A percentile compares a stretch with the other conserved stretches of the same genome.
Conservation (phyloP, 2,888 invertebrate species). For the Plebejus argus region DNA sequence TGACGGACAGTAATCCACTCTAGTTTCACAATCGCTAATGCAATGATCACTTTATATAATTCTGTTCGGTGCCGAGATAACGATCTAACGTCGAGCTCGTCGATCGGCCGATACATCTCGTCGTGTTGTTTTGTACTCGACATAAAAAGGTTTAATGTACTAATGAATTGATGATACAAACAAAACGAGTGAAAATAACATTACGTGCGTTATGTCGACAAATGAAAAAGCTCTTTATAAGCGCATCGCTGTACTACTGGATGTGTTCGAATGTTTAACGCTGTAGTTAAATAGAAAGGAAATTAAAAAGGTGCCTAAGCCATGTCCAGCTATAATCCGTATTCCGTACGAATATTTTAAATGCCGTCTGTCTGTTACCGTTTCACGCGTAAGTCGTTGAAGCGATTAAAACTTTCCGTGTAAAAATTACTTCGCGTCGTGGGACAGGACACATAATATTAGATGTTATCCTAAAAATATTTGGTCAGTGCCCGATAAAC, state of each 20-base stretch:
- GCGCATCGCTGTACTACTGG: neutral
- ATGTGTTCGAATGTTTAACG: neutral
- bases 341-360: neutral
- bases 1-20: neutral
- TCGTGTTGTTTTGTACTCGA: neutral
- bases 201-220: neutral
- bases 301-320: neutral
- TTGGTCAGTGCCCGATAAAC: neutral
- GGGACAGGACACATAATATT: neutral
- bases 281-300: neutral
- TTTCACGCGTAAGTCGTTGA: neutral
- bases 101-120: neutral
- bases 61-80: neutral
- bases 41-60: slow-evolving; percentile 8
- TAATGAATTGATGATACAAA: slow-evolving; percentile 13
- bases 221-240: neutral
- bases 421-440: neutral
- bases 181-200: neutral
- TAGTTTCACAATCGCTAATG: neutral
- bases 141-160: neutral
- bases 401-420: neutral
- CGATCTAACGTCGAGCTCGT: neutral
- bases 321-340: neutral
- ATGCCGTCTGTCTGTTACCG: neutral
- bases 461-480: neutral